Evolutionary conservation across 2,888 invertebrate genomes (phyloP).

Genomic region (Odontocolon sp.): DNA sequence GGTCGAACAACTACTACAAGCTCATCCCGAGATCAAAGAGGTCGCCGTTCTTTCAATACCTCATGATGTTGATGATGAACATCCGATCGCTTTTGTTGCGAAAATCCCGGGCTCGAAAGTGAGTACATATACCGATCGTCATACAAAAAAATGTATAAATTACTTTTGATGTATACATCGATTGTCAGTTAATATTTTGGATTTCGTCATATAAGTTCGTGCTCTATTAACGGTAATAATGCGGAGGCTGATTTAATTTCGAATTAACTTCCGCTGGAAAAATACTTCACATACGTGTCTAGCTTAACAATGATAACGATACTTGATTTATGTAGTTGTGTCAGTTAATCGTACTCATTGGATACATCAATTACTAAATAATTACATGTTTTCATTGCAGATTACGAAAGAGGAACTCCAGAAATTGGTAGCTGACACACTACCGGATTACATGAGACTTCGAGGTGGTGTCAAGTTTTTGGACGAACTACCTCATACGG

Average conservation of each 20-base stretch:
- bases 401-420: conserved; percentile 71
- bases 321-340: no score
- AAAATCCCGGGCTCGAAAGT: conserved; percentile 64
- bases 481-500: conserved; percentile 69
- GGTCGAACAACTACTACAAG: conserved; percentile 70
- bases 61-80: conserved; percentile 69
- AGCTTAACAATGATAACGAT: no score
- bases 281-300: no score
- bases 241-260: no score
- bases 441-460: conserved; percentile 68
- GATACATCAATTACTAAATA: no score
- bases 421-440: conserved; percentile 62
- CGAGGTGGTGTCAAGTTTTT: conserved; percentile 73
- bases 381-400: conserved; percentile 53
- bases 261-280: no score
- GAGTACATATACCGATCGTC: conserved; percentile 2
- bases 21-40: conserved; percentile 72
- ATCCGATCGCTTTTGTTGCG: conserved; percentile 74
- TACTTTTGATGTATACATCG: no score
- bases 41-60: conserved; percentile 72
- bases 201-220: no score
- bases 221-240: no score
- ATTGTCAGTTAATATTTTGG: no score
- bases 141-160: neutral
- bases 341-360: no score